Evolutionary conservation across 2,113 vertebrate species (phyloP), one percentile per base, ranked within the genome.

Genomic region (Periophthalmus modestus): DNA sequence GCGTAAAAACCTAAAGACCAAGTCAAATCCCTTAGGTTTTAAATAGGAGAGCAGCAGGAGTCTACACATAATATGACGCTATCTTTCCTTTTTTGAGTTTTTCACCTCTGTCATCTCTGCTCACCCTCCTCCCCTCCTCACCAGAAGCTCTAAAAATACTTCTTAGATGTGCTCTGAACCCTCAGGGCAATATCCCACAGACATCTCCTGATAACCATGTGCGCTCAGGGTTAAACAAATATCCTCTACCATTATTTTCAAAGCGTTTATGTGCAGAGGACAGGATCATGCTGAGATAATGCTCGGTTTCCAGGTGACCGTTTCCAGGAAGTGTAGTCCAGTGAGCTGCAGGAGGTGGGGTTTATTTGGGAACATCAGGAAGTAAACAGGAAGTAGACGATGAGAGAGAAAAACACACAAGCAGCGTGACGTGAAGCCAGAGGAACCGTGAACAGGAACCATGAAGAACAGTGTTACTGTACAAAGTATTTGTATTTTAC

Each of bases 351-450:
- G 52, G 52, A 9, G 3, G 69, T 33, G 78, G 72, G 16, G n/a
- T 62, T 74, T 23, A 24, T 24, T 15, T 10, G 11, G 63, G 59
- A 3, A 61, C 23, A 43, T 66, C 74, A 34, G 83, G 83, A 87
- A 82, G 75, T 72, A 79, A 87, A 87, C 80, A 87, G 83, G 83
- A 87, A 81, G 57, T 7, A 0, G 50, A 14, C 28, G 18, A 61
- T 18, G 33, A 33, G 16, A 7, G 28, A 55, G 33, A 3, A n/a
- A n/a, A n/a, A 58, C 28, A 61, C 24, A 5, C 18, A 48, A 21
- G 19, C 24, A 18, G 43, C 71, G 52, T 65, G 19, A 67, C 58
- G 36, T 52, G 47, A 39, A 58, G 52, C 63, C 47, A 14, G 48
- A 73, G 21, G 61, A 23, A 12, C 52, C 52, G n/a, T 28, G 28